Base-by-base conservation (phyloP, 1,140 invertebrate genomes). In the Brachionus asplanchnoidis region DNA sequence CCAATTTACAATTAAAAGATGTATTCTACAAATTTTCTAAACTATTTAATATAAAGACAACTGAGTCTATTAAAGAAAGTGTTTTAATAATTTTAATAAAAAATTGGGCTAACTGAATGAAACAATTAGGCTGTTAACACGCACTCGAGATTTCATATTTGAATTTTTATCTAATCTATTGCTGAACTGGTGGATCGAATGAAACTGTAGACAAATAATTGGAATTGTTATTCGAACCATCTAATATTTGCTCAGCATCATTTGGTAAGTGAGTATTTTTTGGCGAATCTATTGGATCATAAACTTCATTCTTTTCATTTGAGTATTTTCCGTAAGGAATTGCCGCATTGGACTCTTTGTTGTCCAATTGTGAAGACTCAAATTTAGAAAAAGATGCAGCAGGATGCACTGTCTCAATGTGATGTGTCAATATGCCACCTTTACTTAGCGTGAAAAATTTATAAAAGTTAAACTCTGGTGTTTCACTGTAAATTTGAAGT, bases 381-480 rank as follows among this genome's bases (percentile, higher is more conserved):
- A 50, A 50, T 8, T 12, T 26, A 28, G 40, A 8, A 20, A 20
- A 8, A 0, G 73, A 77, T 50, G 42, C 20, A 14, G 73, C 73
- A 23, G 73, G 42, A 26, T 77, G 73, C 11, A 77, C n/a, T 28
- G 44, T 50, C 12, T 77, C 53, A 40, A 40, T 68, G 65, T 82
- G 79, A 42, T 65, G 36, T 1, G 65, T 82, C 20, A 82, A 46
- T 32, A 68, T 82, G 9, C 79, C 79, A 40, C 66, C 79, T 82
- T 82, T 60, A 68, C 17, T 65, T n/a, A 82, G 28, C 2, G 79
- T 65, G 44, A 82, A 65, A 28, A 65, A 82, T 68, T 82, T 82
- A 46, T 82, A 82, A 23, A 82, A 82, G 17, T 82, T 82, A 46
- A 82, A 82, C 42, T 82, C 79, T 3, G 79, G 79, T 6, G 65